phyloP scores from a whole-genome alignment of 2,113 vertebrate genomes.

The Alligator sinensis region DNA sequence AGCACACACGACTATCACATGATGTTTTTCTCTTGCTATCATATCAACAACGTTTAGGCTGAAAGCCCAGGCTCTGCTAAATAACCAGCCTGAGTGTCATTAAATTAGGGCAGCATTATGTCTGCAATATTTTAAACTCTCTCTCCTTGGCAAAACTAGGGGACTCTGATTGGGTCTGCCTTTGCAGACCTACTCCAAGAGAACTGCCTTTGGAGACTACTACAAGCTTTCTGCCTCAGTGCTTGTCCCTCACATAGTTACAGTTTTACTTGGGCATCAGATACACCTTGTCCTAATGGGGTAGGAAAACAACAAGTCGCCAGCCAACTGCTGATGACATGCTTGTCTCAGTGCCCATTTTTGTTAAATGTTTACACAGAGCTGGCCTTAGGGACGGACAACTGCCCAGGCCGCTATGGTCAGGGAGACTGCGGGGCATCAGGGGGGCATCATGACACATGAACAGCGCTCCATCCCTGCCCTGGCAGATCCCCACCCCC shows the following conservation, averaged over 20 bases:
- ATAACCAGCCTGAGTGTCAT: not conserved
- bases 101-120: not conserved
- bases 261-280: not conserved
- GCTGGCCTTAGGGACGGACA: too few species aligned
- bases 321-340: not conserved
- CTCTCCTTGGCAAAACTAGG: not conserved
- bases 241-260: not conserved
- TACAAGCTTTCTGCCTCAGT: not conserved
- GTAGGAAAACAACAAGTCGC: not conserved
- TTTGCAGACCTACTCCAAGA: not conserved
- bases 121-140: not conserved
- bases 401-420: too few species aligned
- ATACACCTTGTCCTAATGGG: not conserved
- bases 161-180: not conserved
- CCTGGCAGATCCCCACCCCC: too few species aligned
- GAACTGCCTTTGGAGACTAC: not conserved
- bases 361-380: not conserved
- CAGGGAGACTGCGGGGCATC: too few species aligned
- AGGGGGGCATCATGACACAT: too few species aligned
- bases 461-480: too few species aligned
- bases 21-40: conserved; percentile 70
- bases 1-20: conserved; percentile 36
- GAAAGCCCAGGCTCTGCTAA: conserved; percentile 31
- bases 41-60: conserved; percentile 59
- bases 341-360: not conserved